phyloP scores from a whole-genome alignment of 1,140 invertebrate genomes.

The Palaemon carinicauda region DNA sequence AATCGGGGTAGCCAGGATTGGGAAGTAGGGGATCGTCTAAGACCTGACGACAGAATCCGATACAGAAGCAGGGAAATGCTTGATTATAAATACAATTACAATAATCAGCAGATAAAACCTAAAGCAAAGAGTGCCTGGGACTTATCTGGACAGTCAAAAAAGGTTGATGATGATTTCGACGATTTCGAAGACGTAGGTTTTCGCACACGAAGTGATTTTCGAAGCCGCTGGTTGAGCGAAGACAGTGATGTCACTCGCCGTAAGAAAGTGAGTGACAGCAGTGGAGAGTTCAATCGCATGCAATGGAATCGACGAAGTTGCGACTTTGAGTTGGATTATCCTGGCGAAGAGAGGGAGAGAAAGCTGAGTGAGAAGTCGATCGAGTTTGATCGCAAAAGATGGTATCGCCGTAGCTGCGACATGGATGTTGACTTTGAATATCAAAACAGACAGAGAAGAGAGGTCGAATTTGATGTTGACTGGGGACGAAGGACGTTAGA shows the following conservation, averaged over 20 bases:
- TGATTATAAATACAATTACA: not conserved
- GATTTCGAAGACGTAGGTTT: slow-evolving; percentile 39
- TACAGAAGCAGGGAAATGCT: not conserved
- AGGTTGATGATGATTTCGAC: slow-evolving; percentile 21
- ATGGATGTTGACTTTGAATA: slow-evolving; percentile 54
- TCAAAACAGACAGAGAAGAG: slow-evolving; percentile 21
- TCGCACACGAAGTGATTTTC: slow-evolving; percentile 44
- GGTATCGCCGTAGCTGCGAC: slow-evolving; percentile 58
- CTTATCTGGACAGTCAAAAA: slow-evolving; percentile 11
- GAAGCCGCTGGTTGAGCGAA: slow-evolving; percentile 49
- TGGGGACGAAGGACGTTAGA: not conserved
- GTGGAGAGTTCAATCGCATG: slow-evolving; percentile 33
- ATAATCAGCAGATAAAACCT: not conserved
- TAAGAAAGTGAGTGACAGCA: slow-evolving; percentile 36
- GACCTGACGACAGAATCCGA: not conserved
- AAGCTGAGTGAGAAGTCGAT: slow-evolving; percentile 20
- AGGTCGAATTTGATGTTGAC: slow-evolving; percentile 6
- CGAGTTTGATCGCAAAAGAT: slow-evolving; percentile 46
- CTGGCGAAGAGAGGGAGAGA: slow-evolving; percentile 12
- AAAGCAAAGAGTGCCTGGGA: slow-evolving; percentile 59
- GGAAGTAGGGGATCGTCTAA: slow-evolving; percentile 13
- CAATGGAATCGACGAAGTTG: slow-evolving; percentile 56
- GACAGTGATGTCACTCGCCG: slow-evolving; percentile 22
- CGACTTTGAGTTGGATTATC: slow-evolving; percentile 53
- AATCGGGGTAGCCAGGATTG: slow-evolving; percentile 49